Conservation (phyloP, 2,113 vertebrate genomes). For the Dicerorhinus sumatrensis region DNA sequence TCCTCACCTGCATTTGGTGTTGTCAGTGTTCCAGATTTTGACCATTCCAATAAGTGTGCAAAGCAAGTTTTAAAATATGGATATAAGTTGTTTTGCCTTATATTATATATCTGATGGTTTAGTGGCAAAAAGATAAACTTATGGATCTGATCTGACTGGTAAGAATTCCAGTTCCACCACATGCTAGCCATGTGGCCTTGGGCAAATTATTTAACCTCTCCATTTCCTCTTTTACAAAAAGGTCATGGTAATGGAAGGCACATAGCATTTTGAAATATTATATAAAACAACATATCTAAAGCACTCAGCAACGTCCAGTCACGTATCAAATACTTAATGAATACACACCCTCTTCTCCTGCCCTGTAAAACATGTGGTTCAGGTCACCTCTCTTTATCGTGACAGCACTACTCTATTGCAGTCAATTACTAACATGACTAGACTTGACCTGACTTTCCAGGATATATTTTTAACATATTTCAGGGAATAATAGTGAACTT, state of each 20-base stretch:
- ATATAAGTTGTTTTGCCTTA: neutral
- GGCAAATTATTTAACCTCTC: neutral
- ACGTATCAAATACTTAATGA: neutral
- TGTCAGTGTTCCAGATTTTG: neutral
- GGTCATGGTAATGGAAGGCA: neutral
- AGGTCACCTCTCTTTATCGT: neutral
- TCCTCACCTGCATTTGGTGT: neutral
- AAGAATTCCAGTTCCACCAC: neutral
- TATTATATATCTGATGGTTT: neutral
- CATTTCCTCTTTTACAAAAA: slow-evolving; percentile 9
- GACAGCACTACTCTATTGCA: neutral
- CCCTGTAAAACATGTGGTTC: neutral
- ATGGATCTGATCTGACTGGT: neutral
- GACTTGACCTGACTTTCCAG: neutral
- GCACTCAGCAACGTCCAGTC: neutral
- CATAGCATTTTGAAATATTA: neutral
- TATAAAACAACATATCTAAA: neutral
- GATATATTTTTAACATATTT: neutral
- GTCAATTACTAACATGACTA: neutral
- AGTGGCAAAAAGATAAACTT: neutral
- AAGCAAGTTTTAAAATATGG: neutral
- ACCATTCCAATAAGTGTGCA: neutral
- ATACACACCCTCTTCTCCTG: neutral
- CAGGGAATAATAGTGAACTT: neutral
- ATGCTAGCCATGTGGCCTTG: neutral